These are phyloP conservation scores for Alsophila aescularia DNA, from an alignment of 2,888 invertebrate species.

Conservation along the genomic window DNA sequence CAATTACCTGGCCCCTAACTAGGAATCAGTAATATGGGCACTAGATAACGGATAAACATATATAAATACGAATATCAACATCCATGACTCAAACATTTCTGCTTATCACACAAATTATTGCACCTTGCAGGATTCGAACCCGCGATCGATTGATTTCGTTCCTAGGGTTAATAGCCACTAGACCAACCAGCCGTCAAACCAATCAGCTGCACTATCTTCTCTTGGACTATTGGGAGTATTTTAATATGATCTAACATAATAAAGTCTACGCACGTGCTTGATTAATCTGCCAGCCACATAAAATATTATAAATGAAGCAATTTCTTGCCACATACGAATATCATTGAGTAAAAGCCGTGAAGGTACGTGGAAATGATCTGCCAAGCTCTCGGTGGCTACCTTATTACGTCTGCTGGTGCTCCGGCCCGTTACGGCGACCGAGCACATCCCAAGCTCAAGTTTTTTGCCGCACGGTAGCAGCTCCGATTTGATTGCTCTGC, in stretches of 20 bases:
- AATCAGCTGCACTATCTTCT: too few relatives aligned
- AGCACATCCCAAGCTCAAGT: constrained; percentile 61
- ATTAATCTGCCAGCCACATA: constrained; percentile 1
- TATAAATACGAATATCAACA: too few relatives aligned
- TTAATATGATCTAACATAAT: not conserved
- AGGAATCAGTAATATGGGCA: too few relatives aligned
- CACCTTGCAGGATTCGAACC: too few relatives aligned
- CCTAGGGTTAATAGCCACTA: too few relatives aligned
- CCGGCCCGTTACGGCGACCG: constrained; percentile 61
- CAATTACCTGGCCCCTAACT: too few relatives aligned
- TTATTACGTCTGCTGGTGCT: constrained; percentile 63
- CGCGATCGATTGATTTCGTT: too few relatives aligned
- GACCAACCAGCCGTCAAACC: not conserved
- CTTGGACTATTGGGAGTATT: too few relatives aligned
- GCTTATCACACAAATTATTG: too few relatives aligned
- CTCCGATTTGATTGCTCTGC: constrained; percentile 79
- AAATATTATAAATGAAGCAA: constrained; percentile 38
- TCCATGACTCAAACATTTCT: too few relatives aligned
- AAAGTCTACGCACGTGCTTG: not conserved
- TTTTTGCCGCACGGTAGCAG: constrained; percentile 79
- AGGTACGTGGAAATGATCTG: constrained; percentile 39
- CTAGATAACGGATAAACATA: too few relatives aligned
- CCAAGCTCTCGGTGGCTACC: constrained; percentile 59
- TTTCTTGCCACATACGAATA: constrained; percentile 42
- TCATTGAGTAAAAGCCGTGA: constrained; percentile 41